phyloP scores from a whole-genome alignment of 2,113 vertebrate species.

The Emberiza fucata region DNA sequence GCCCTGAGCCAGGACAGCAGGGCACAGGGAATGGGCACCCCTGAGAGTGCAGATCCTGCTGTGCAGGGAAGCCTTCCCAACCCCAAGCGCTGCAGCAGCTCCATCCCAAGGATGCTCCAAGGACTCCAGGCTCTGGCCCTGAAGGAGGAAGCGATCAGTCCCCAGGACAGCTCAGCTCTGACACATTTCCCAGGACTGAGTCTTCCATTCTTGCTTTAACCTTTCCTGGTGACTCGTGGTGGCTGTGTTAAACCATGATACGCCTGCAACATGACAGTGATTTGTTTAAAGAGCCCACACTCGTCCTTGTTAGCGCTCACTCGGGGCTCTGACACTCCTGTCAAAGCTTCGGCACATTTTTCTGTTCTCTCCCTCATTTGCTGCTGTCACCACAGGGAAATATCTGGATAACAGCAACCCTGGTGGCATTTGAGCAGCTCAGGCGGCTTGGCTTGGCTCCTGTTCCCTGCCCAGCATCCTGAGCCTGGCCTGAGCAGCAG shows the following conservation, averaged over 20 bases:
- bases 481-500: neutral
- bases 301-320: conserved; percentile 52
- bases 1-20: neutral
- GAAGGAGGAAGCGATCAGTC: neutral
- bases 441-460: neutral
- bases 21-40: neutral
- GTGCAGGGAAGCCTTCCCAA: neutral
- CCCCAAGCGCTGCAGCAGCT: accelerated
- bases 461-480: neutral
- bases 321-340: conserved; percentile 51
- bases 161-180: neutral
- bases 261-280: conserved; percentile 59
- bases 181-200: conserved; percentile 6
- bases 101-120: neutral
- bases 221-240: conserved; percentile 58
- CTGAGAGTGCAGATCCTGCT: neutral
- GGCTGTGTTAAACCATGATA: conserved; percentile 52
- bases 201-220: conserved; percentile 48
- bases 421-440: conserved; percentile 2
- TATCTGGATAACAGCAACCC: neutral
- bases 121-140: neutral
- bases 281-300: conserved; percentile 62
- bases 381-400: conserved; percentile 44
- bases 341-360: conserved; percentile 45
- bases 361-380: conserved; percentile 51